Evolutionary conservation across 2,797 vertebrate species (phyloP), one percentile per base, ranked within the genome.

Genomic region (Cercopithecus neglectus): DNA sequence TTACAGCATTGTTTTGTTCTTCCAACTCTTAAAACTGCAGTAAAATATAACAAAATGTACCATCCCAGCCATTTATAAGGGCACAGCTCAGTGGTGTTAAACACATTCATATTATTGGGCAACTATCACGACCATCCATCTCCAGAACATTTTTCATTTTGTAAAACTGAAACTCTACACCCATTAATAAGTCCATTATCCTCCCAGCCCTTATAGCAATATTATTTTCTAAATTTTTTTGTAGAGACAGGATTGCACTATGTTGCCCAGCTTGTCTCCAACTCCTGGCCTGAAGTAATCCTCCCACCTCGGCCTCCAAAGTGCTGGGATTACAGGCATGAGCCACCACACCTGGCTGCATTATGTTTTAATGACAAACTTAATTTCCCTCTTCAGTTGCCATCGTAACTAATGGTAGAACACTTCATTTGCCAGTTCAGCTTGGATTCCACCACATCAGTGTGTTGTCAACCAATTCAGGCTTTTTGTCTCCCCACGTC

Each of bases 341-440:
- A 33, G 30, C 61, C 30, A 33, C 61, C 61, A 64, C 30, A 64
- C 61, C 30, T 64, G 14, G 30, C 30, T 64, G 61, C 33, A 64
- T 64, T 33, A 33, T 16, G 24, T 76, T 87, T 72, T 8, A 46
- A 48, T 44, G 24, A 76, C 75, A 5, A 75, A 14, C 59, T 57
- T 30, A 10, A 13, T 55, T 26, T 61, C 53, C 22, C 21, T 28
- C 59, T 44, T 5, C 28, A 59, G n/a, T 39, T 39, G 78, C 83
- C 3, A 0, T 5, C 3, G 1, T 5, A 1, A n/a, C 2, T 36
- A 16, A 67, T 1, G n/a, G 33, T 33, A 75, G 30, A 30, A 33
- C 19, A 26, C 22, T 90, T 70, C 0, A 2, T 24, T 24, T 64
- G 74, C 16, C 61, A 6, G 1, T 70, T 46, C 90, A 24, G 33